Evolutionary conservation across 53 echinoderm and acorn worm genomes (phyloP), one percentile per base, ranked within the genome.

Genomic region (Patiria pectinifera): DNA sequence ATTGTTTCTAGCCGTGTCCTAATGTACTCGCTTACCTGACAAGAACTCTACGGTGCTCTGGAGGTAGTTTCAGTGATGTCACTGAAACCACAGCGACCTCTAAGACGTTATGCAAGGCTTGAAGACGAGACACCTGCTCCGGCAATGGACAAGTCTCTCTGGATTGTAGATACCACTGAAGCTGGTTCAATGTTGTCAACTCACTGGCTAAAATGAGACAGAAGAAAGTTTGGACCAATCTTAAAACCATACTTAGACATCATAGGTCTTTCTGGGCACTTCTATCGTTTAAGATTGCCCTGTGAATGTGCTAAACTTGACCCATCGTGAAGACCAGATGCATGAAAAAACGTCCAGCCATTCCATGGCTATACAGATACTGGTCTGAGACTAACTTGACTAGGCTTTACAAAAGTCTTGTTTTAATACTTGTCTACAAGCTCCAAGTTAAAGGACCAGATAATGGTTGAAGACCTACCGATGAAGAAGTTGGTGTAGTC

Each of bases 401-500:
- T 35, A 35, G 35, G 35, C 35, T 35, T 35, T 35, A 35, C 35
- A 35, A 35, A 35, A 35, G 35, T 35, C 35, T 35, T 35, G 35
- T 35, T 35, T 35, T 35, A 35, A 35, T 35, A 35, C 35, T 35
- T 35, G 35, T 35, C 35, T 35, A 35, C 35, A 35, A 35, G 53
- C 6, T 53, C 8, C 5, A 53, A 53, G 53, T 53, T 53, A 8
- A 53, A 53, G 53, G 53, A 8, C 53, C 53, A 53, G 53, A 53
- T 53, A 2, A 6, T 53, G 53, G 53, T 53, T 78, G 3, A 61
- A 6, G 25, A 78, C 94, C 60, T 93, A 97, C 97, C 94, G 23
- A 95, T 82, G 88, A 97, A 97, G 91, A 92, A 97, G 71, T 92
- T 91, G 66, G 93, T 93, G 70, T 95, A 97, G 87, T 97, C 97